phyloP scores from a whole-genome alignment of 1,140 invertebrate species.

The Nymphalis io region DNA sequence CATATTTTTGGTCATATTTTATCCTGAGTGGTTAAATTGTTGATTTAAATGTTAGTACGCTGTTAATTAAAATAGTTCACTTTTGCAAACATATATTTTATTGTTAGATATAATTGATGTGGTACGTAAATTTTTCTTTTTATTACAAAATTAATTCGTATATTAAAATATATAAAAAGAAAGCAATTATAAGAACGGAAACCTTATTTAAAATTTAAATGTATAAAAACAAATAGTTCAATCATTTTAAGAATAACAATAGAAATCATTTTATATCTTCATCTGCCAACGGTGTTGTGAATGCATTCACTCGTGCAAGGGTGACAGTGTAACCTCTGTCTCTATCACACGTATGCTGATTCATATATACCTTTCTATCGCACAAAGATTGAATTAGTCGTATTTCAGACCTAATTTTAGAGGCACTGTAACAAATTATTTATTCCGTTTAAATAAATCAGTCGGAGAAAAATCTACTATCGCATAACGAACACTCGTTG shows the following conservation, averaged over 20 bases:
- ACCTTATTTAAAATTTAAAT: no score
- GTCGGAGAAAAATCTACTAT: slow-evolving; percentile 4
- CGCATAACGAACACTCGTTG: not conserved
- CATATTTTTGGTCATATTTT: slow-evolving; percentile 10
- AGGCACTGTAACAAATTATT: slow-evolving; percentile 45
- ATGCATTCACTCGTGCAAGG: slow-evolving; percentile 61
- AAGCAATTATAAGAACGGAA: no score
- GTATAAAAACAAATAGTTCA: no score
- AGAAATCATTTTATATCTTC: not conserved
- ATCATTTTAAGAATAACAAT: not conserved
- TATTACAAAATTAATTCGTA: no score
- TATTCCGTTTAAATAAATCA: slow-evolving; percentile 35
- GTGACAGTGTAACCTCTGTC: slow-evolving; percentile 42
- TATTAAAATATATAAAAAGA: no score
- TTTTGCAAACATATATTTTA: not conserved
- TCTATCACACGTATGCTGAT: slow-evolving; percentile 35
- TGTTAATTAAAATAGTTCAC: not conserved
- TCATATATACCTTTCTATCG: slow-evolving; percentile 44
- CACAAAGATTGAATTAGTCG: slow-evolving; percentile 40
- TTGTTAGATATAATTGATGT: not conserved
- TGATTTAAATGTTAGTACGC: slow-evolving; percentile 4
- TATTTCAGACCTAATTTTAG: slow-evolving; percentile 38
- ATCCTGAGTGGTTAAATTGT: not conserved
- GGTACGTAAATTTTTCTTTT: no score
- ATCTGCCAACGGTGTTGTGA: slow-evolving; percentile 50